Evolutionary conservation across 2,797 vertebrate species (phyloP).

Genomic region (Odontamblyopus lacepedii): DNA sequence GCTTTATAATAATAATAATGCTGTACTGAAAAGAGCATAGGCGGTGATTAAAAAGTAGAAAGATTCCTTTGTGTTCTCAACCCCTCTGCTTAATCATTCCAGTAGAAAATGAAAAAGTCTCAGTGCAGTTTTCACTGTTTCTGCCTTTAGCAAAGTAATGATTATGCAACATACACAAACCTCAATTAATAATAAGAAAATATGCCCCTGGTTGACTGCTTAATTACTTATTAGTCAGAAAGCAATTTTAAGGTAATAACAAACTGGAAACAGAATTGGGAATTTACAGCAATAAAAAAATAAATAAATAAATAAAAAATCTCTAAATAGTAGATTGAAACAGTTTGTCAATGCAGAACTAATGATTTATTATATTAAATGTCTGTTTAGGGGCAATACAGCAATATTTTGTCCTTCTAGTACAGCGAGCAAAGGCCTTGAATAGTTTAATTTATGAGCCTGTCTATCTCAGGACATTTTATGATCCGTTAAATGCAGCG

Average conservation of each 20-base stretch:
- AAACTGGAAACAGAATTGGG: not conserved
- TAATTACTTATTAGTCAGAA: slow-evolving; percentile 29
- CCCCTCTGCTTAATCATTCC: slow-evolving; percentile 32
- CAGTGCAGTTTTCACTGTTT: slow-evolving; percentile 41
- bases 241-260: slow-evolving; percentile 10
- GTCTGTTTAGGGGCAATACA: slow-evolving; percentile 18
- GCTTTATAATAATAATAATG: not conserved
- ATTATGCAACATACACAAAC: slow-evolving; percentile 33
- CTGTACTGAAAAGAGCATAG: not conserved
- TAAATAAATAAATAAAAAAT: not conserved
- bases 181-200: slow-evolving; percentile 9
- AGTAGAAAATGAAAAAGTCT: slow-evolving; percentile 42
- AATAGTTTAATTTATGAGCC: slow-evolving; percentile 13
- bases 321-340: slow-evolving; percentile 6
- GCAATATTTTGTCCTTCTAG: slow-evolving; percentile 20
- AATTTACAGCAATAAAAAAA: too few species aligned
- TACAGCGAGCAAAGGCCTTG: slow-evolving; percentile 21
- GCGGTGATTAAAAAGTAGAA: slow-evolving; percentile 13
- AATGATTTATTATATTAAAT: slow-evolving; percentile 21
- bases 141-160: slow-evolving; percentile 36
- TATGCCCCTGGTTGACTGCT: not conserved
- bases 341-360: slow-evolving; percentile 11
- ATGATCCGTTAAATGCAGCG: slow-evolving; percentile 12
- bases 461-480: slow-evolving; percentile 12
- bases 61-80: not conserved